Conservation (phyloP, 2,888 invertebrate genomes). For the Caenorhabditis sp. region DNA sequence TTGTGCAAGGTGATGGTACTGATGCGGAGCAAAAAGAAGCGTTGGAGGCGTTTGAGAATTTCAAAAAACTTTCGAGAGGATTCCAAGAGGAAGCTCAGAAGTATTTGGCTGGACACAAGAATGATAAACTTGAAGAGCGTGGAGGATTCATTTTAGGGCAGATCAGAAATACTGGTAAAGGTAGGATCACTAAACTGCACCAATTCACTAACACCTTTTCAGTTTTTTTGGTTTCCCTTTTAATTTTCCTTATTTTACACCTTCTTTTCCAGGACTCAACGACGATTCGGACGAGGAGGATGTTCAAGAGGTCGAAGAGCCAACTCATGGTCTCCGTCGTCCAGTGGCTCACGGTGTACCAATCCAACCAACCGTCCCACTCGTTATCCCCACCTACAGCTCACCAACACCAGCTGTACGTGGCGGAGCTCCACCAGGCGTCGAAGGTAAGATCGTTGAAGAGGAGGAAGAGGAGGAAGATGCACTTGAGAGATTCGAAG, state of each 20-base stretch:
- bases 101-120: slow-evolving; percentile 12
- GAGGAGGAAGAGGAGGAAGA: background rate
- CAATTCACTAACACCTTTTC: slow-evolving; percentile 4
- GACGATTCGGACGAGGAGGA: slow-evolving; percentile 7
- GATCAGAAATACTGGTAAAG: background rate
- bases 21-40: slow-evolving; percentile 25
- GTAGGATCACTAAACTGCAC: slow-evolving; percentile 14
- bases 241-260: background rate
- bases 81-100: slow-evolving; percentile 29
- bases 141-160: slow-evolving; percentile 3
- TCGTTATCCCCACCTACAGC: slow-evolving; percentile 33
- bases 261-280: background rate
- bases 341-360: slow-evolving; percentile 31
- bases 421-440: slow-evolving; percentile 17
- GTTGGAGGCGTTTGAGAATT: slow-evolving; percentile 30
- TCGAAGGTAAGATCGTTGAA: slow-evolving; percentile 9
- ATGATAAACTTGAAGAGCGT: background rate
- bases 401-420: slow-evolving; percentile 26
- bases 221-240: background rate
- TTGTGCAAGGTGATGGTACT: slow-evolving; percentile 21
- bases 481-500: slow-evolving; percentile 21
- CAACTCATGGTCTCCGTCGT: background rate
- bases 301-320: background rate
- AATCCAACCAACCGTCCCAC: slow-evolving; percentile 37
- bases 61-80: slow-evolving; percentile 26